Evolutionary conservation across 2,888 invertebrate species (phyloP), one percentile per base, ranked within the genome.

Genomic region (Leuctra nigra): DNA sequence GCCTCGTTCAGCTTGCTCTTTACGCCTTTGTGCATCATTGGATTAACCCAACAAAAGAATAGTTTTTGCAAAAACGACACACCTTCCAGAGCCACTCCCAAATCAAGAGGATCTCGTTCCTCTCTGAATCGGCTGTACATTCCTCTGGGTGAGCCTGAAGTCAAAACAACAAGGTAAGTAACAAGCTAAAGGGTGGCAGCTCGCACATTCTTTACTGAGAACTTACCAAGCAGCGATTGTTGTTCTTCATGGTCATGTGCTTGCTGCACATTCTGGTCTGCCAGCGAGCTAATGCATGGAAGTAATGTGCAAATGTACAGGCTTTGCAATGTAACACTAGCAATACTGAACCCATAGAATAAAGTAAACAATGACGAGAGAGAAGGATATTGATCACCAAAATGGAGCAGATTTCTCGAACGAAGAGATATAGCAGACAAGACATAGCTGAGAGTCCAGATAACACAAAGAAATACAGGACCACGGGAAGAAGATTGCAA

Each of bases 11-110:
- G 69, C 66, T 83, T 80, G 4, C 86, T 84, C 35, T 81, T 78
- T 14, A 83, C 74, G 1, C 93, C 95, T 75, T 91, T 92, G 57
- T 79, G 72, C 71, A 96, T 85, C 56, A 96, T 72, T 1, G 90
- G 88, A 61, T 85, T 81, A 1, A 93, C 92, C 96, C 96, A 96
- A 59, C 82, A 77, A 70, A 96, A 92, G 22, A 86, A 72, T n/a
- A 95, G 74, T 67, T 82, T 83, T 0, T 92, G 91, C 1, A 84
- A 66, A 67, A 78, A 79, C 54, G 81, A 80, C 13, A 77, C 75
- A 61, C 84, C 81, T 71, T 91, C 89, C 81, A 92, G 87, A 1
- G 91, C 92, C 54, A 86, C 82, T 0, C 92, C 92, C 62, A 92
- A 72, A 63, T 86, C 80, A 58, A 76, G 77, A 63, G 87, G 85